phyloP scores from a whole-genome alignment of 2,113 vertebrate genomes.

The Myrmophylax atrothorax region DNA sequence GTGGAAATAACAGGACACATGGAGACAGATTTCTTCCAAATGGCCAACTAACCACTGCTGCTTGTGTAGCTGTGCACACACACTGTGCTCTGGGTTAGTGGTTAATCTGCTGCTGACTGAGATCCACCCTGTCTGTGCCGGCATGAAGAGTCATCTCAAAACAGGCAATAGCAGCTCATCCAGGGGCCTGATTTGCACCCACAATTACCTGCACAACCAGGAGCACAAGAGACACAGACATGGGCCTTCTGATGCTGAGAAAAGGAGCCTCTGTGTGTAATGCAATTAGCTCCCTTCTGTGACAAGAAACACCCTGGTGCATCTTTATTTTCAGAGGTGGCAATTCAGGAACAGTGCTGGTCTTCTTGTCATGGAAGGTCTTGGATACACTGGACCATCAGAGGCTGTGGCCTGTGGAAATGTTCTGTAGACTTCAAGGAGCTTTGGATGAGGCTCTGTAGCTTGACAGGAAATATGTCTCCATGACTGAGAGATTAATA shows the following conservation, averaged over 20 bases:
- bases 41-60: neutral
- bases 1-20: neutral
- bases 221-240: neutral
- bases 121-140: neutral
- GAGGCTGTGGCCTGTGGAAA: neutral
- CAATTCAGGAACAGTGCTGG: neutral
- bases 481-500: neutral
- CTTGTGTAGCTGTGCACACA: neutral
- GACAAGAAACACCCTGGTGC: neutral
- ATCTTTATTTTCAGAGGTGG: neutral
- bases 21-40: constrained; percentile 34
- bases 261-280: neutral
- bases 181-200: neutral
- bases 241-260: neutral
- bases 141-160: neutral
- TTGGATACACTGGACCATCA: neutral
- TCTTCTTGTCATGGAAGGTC: neutral
- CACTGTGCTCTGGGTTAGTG: neutral
- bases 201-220: neutral
- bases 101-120: neutral
- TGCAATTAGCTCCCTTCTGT: neutral
- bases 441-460: neutral
- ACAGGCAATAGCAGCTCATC: neutral
- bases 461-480: neutral
- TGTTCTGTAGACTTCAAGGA: neutral